phyloP scores from a whole-genome alignment of 1,140 invertebrate genomes.

The Ostrea edulis region DNA sequence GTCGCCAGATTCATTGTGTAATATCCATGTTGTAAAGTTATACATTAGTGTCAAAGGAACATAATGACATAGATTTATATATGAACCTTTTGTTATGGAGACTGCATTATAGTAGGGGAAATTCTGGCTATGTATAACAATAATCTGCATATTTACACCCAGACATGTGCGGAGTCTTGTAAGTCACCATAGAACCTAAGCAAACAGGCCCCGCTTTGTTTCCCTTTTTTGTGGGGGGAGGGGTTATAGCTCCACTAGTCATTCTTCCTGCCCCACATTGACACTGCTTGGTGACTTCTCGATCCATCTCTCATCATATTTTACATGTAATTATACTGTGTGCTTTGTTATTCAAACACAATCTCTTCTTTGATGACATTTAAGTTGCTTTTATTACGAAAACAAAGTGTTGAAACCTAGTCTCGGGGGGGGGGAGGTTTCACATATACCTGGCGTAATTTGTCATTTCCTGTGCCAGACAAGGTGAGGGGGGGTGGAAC shows the following conservation, averaged over 20 bases:
- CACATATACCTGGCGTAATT: not conserved
- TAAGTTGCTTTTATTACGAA: conserved; percentile 16
- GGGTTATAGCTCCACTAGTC: not conserved
- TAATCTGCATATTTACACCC: not conserved
- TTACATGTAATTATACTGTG: conserved; percentile 10
- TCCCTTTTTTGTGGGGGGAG: not conserved
- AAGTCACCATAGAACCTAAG: not conserved
- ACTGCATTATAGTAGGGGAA: not conserved
- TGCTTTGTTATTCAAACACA: not conserved
- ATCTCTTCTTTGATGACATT: conserved; percentile 31
- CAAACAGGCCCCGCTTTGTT: not conserved
- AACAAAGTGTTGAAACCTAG: conserved; percentile 13
- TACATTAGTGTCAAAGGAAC: not conserved
- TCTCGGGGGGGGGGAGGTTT: conserved; percentile 12
- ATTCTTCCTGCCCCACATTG: not conserved
- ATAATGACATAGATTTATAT: not conserved
- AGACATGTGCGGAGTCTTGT: not conserved
- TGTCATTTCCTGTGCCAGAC: conserved; percentile 15
- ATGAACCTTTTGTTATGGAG: not conserved
- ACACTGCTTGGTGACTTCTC: not conserved
- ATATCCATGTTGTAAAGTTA: not conserved
- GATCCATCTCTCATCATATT: conserved; percentile 22
- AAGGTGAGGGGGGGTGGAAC: not conserved
- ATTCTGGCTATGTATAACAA: not conserved
- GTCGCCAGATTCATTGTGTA: not conserved